Evolutionary conservation across 1,140 invertebrate genomes (phyloP).

Genomic region (Aricia agestis): DNA sequence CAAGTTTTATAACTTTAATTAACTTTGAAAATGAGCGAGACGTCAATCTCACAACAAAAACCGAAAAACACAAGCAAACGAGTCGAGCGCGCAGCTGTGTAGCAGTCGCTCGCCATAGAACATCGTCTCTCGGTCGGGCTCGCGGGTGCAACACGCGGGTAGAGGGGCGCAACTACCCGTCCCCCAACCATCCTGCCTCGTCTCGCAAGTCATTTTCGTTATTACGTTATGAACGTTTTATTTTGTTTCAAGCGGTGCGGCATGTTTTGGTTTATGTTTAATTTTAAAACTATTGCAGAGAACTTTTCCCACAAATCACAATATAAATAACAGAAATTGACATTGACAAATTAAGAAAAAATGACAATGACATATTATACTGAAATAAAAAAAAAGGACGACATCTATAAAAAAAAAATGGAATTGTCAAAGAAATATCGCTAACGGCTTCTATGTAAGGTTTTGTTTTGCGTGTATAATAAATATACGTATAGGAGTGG

Average conservation of each 20-base stretch:
- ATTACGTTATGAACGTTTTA: constrained; percentile 54
- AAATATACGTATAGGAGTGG: no score
- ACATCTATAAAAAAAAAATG: no score
- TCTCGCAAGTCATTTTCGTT: constrained; percentile 68
- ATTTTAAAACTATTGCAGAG: no score
- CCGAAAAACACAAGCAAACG: constrained; percentile 68
- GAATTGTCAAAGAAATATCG: no score
- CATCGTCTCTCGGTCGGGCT: constrained; percentile 41
- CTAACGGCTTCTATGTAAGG: no score
- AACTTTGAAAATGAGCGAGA: constrained; percentile 52
- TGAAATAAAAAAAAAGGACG: no score
- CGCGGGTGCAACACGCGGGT: constrained; percentile 51
- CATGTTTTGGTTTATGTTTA: background rate
- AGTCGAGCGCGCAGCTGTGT: constrained; percentile 63
- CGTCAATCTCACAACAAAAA: constrained; percentile 65
- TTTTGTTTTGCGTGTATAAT: no score
- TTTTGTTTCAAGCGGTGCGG: constrained; percentile 46
- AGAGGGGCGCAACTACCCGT: constrained; percentile 46
- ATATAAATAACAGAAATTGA: no score
- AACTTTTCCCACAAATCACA: no score
- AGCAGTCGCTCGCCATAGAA: constrained; percentile 51
- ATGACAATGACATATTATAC: no score
- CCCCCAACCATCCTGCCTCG: constrained; percentile 59
- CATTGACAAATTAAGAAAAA: no score
- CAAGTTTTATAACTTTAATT: constrained; percentile 17